Conservation (phyloP, 2,888 invertebrate genomes). For the Sepiola atlantica region DNA sequence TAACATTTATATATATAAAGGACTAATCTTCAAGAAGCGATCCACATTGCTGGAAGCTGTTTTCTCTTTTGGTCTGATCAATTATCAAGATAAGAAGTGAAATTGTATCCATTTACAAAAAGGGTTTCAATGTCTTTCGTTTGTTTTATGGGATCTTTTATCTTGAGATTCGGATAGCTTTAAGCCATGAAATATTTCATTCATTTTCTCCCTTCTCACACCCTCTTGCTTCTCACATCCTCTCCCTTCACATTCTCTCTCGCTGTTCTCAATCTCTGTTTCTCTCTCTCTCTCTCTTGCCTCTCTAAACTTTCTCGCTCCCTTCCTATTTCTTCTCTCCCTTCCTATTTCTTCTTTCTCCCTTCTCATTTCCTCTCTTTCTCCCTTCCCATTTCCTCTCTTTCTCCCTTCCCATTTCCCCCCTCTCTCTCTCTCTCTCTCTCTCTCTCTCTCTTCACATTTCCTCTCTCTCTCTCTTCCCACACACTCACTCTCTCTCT, state of each 20-base stretch:
- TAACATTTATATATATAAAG: background rate
- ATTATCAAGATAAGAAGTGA: slow-evolving; percentile 20
- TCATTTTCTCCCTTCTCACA: background rate
- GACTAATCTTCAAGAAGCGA: background rate
- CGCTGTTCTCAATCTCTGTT: too few relatives aligned
- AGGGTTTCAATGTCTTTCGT: slow-evolving; percentile 23
- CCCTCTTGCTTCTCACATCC: background rate
- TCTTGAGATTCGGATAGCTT: background rate
- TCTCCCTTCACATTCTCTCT: background rate
- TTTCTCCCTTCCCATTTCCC: background rate
- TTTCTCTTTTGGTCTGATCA: background rate
- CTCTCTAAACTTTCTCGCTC: background rate
- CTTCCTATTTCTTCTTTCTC: background rate
- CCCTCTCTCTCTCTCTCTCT: too few relatives aligned
- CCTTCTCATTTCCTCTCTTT: background rate
- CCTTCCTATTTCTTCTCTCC: background rate
- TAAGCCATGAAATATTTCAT: background rate
- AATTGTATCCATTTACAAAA: slow-evolving; percentile 23
- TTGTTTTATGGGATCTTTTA: slow-evolving; percentile 1
- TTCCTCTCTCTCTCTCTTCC: background rate
- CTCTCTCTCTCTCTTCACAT: too few relatives aligned
- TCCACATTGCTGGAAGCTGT: background rate
- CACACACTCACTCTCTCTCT: background rate
- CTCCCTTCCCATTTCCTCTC: background rate
- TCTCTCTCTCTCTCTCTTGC: too few relatives aligned